Conservation (phyloP, 2,888 invertebrate genomes). For the Sylvicola cinctus region DNA sequence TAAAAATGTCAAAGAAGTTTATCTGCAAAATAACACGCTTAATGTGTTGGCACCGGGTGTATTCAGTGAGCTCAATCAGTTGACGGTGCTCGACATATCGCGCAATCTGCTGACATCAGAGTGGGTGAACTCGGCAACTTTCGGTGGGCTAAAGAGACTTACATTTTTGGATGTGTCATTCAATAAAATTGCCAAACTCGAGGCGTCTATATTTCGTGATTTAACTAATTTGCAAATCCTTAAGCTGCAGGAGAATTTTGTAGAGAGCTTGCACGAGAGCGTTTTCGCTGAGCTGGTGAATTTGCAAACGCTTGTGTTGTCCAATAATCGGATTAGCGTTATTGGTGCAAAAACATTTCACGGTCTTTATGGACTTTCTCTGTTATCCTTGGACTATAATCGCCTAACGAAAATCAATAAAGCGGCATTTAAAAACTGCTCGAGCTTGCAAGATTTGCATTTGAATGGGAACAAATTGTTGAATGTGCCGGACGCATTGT, state of each 20-base stretch:
- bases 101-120: conserved; percentile 67
- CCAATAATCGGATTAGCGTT: conserved; percentile 64
- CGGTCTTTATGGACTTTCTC: conserved; percentile 64
- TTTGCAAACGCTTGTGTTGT: conserved; percentile 68
- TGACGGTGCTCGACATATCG: conserved; percentile 63
- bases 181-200: conserved; percentile 65
- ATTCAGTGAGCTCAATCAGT: conserved; percentile 59
- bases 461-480: conserved; percentile 70
- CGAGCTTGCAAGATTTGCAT: conserved; percentile 73
- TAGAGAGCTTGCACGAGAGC: conserved; percentile 66
- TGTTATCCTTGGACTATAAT: conserved; percentile 72
- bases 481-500: conserved; percentile 57
- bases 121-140: conserved; percentile 70
- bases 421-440: conserved; percentile 73
- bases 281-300: conserved; percentile 78
- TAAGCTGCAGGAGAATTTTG: conserved; percentile 65
- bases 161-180: conserved; percentile 68
- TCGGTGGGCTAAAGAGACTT: conserved; percentile 69
- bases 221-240: conserved; percentile 66
- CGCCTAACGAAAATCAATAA: conserved; percentile 59
- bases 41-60: conserved; percentile 67
- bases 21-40: conserved; percentile 78
- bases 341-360: conserved; percentile 69
- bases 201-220: conserved; percentile 64
- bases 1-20: conserved; percentile 67